A percentile compares a stretch with the other conserved stretches of the same genome.
Conservation (phyloP, 1,140 invertebrate species). For the Eulimnadia texana region DNA sequence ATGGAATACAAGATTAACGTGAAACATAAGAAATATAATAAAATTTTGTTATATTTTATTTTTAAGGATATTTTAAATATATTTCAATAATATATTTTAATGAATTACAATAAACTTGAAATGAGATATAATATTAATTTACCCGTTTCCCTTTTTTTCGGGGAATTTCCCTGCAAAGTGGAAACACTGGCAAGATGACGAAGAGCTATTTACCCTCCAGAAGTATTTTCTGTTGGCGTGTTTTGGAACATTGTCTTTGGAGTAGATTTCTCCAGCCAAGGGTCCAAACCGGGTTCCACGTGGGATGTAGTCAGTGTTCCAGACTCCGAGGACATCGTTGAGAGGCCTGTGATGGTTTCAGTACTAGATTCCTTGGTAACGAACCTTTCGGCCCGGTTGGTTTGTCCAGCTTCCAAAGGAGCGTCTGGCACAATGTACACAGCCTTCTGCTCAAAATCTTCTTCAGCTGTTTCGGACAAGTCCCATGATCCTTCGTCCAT, state of each 20-base stretch:
- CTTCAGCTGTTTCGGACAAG: slow-evolving; percentile 47
- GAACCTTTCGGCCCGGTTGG: slow-evolving; percentile 78
- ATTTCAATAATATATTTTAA: no score
- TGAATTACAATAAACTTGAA: no score
- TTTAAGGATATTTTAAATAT: no score
- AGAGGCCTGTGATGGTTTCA: slow-evolving; percentile 77
- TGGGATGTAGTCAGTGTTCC: slow-evolving; percentile 93
- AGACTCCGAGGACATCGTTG: slow-evolving; percentile 75
- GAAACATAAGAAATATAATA: no score
- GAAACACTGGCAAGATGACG: no score
- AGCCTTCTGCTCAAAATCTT: slow-evolving; percentile 80
- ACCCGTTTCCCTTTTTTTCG: no score
- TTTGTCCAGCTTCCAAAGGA: slow-evolving; percentile 42
- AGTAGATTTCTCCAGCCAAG: slow-evolving; percentile 66
- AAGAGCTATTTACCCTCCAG: slow-evolving; percentile 66
- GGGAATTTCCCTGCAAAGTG: no score
- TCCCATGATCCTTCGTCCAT: slow-evolving; percentile 40
- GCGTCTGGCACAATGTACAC: slow-evolving; percentile 88
- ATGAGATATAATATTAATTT: no score
- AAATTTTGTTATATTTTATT: no score
- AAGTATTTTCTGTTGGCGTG: slow-evolving; percentile 73
- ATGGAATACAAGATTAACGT: no score
- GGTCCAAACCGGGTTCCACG: slow-evolving; percentile 92
- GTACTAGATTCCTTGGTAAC: slow-evolving; percentile 79
- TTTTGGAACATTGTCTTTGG: slow-evolving; percentile 50